Conservation (phyloP, 1,140 invertebrate species). For the Neotoxoptera formosana region DNA sequence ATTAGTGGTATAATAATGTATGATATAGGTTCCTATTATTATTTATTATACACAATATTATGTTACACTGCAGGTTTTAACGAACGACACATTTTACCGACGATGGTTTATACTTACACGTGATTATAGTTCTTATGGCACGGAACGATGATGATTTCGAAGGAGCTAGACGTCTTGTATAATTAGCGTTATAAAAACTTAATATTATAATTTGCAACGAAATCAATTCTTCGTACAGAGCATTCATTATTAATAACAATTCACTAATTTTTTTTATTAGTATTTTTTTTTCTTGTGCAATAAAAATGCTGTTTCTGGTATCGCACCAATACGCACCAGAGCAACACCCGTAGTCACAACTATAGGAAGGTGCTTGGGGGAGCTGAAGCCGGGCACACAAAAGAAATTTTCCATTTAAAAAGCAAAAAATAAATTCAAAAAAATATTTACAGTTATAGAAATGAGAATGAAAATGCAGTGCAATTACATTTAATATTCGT, state of each 20-base stretch:
- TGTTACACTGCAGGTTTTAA: neutral
- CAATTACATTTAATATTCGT: too few species aligned
- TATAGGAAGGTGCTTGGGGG: too few species aligned
- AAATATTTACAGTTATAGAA: too few species aligned
- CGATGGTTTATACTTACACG: neutral
- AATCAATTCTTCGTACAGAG: neutral
- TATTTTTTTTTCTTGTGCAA: too few species aligned
- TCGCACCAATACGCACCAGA: too few species aligned
- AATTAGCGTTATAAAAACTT: neutral
- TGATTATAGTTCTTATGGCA: neutral
- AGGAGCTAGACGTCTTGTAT: neutral
- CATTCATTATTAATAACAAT: neutral
- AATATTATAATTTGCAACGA: neutral
- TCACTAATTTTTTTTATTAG: neutral
- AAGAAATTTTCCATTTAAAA: too few species aligned
- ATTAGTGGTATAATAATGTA: conserved; percentile 9
- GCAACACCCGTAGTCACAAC: too few species aligned
- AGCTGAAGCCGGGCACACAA: too few species aligned
- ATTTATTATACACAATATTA: neutral
- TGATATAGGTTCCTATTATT: neutral
- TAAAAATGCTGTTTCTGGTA: too few species aligned
- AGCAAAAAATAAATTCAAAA: too few species aligned
- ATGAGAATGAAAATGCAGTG: too few species aligned
- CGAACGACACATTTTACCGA: neutral
- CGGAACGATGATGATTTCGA: neutral